Evolutionary conservation across 2,888 invertebrate species (phyloP), one percentile per base, ranked within the genome.

Genomic region (Bellardia pandia): DNA sequence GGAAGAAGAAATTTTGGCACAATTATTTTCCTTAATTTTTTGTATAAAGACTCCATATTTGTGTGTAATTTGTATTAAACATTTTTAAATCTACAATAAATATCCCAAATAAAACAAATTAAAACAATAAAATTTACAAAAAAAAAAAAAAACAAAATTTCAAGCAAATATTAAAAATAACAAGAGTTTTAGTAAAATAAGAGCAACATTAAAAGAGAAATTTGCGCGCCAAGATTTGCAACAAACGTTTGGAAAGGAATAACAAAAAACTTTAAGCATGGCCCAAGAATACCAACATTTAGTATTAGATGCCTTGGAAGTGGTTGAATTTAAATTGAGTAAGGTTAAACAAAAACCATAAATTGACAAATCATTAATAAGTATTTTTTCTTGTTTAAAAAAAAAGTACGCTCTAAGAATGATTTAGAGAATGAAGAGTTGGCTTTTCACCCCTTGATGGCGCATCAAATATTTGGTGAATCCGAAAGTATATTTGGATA

Each of bases 401-500:
- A 91, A 23, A 23, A 1, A 95, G 96, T 97, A 72, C 95, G 96
- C 75, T 93, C 94, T 85, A 93, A 94, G 33, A 93, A 95, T 53
- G 97, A 97, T 92, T 92, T 97, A 51, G 95, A 96, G 86, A 95
- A 96, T 93, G 95, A 96, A 48, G 94, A 94, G 1, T 93, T 94
- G 9, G 94, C 94, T 51, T 98, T 98, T 91, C 94, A 95, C 53
- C 98, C 98, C 0, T 96, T 96, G 80, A 98, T 98, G 97, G 97
- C 98, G 75, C 98, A 99, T 94, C 98, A 99, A 94, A 96, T 98
- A 82, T 98, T 98, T 93, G 98, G 98, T 6, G 97, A 97, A 89
- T 96, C 96, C 91, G 99, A 99, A 94, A 97, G 96, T 87, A 98
- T 99, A 92, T 98, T 98, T 94, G 99, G 99, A 3, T 99, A 98